Evolutionary conservation across 2,888 invertebrate genomes (phyloP).

Genomic region (Drosophila conformis): DNA sequence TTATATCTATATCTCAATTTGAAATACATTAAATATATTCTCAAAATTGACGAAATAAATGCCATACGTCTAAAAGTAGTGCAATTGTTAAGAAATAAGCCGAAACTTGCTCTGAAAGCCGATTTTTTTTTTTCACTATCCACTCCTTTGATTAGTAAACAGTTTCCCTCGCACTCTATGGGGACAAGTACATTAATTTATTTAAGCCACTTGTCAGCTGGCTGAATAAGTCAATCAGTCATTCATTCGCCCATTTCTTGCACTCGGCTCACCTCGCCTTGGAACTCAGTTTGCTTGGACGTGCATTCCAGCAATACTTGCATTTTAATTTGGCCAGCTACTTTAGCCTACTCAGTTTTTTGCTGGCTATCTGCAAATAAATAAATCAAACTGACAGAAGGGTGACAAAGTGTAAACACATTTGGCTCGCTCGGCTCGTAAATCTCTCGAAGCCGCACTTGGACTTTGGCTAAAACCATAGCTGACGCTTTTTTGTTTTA

Average conservation of each 20-base stretch:
- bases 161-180: conserved; percentile 27
- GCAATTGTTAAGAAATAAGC: background rate
- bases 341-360: conserved; percentile 66
- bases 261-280: conserved; percentile 21
- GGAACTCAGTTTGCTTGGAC: conserved; percentile 19
- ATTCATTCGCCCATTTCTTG: conserved; percentile 69
- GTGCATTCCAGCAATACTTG: conserved; percentile 79
- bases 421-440: conserved; percentile 81
- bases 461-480: conserved; percentile 72
- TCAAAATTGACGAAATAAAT: background rate
- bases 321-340: conserved; percentile 77
- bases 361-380: conserved; percentile 76
- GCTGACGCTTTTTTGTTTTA: conserved; percentile 48
- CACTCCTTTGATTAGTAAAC: conserved; percentile 46
- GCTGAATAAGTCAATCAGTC: conserved; percentile 78
- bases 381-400: conserved; percentile 83
- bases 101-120: conserved; percentile 15
- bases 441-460: conserved; percentile 71
- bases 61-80: background rate
- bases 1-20: background rate
- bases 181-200: conserved; percentile 67
- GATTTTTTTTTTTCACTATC: conserved; percentile 23
- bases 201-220: conserved; percentile 75
- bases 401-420: conserved; percentile 84
- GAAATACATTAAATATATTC: background rate